phyloP scores from a whole-genome alignment of 1,140 invertebrate species.

The Trypoxylus dichotomus region DNA sequence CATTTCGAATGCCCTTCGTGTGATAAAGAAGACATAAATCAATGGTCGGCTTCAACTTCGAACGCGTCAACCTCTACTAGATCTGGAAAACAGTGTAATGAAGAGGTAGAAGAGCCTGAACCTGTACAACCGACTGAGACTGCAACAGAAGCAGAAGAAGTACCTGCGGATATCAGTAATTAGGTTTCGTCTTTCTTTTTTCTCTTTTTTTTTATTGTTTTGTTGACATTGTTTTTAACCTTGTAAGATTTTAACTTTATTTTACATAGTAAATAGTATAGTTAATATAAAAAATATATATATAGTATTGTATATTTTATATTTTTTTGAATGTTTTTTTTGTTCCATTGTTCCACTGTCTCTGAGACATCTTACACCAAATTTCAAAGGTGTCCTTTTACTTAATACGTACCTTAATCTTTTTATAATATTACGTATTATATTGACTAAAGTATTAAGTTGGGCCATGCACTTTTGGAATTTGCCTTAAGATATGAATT shows the following conservation, averaged over 20 bases:
- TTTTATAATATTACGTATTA: background rate
- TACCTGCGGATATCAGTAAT: conserved; percentile 32
- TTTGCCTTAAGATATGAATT: background rate
- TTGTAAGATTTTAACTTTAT: background rate
- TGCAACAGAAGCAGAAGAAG: conserved; percentile 60
- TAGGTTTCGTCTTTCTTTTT: background rate
- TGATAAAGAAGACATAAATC: conserved; percentile 52
- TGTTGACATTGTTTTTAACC: background rate
- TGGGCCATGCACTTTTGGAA: background rate
- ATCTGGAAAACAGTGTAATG: conserved; percentile 34
- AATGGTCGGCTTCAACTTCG: conserved; percentile 42
- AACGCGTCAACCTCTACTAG: conserved; percentile 51
- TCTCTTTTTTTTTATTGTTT: background rate
- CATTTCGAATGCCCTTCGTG: conserved; percentile 94
- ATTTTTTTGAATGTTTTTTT: background rate
- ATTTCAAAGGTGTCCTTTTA: background rate
- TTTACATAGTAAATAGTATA: background rate
- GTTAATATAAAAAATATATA: background rate
- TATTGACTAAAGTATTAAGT: background rate
- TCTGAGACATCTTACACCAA: background rate
- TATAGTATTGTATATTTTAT: conserved; percentile 1
- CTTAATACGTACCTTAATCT: background rate
- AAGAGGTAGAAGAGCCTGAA: conserved; percentile 23
- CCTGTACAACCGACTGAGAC: conserved; percentile 57
- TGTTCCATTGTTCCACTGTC: background rate